Conservation (phyloP, 2,888 invertebrate species). For the Labia minor region DNA sequence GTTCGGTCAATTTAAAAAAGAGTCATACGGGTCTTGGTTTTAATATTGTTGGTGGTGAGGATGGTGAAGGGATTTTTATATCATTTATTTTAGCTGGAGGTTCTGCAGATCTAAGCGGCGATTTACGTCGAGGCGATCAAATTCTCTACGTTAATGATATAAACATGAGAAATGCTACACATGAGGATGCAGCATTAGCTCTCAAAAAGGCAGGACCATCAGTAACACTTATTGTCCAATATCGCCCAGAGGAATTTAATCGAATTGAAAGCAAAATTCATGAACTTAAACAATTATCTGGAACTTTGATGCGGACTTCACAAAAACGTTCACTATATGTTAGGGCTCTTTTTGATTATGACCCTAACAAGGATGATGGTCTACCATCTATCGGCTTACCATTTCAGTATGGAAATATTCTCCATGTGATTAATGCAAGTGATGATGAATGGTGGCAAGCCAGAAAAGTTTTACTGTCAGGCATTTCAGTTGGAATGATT, state of each 20-base stretch:
- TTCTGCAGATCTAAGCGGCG: constrained; percentile 88
- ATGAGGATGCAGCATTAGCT: constrained; percentile 93
- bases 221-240: constrained; percentile 86
- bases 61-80: constrained; percentile 95
- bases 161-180: constrained; percentile 84
- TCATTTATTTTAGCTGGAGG: constrained; percentile 96
- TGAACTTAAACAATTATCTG: constrained; percentile 70
- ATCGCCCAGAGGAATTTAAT: constrained; percentile 94
- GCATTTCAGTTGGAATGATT: constrained; percentile 66
- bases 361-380: constrained; percentile 93
- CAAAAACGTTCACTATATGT: constrained; percentile 93
- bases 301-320: constrained; percentile 86
- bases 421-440: constrained; percentile 96
- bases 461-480: constrained; percentile 48
- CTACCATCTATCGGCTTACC: constrained; percentile 88
- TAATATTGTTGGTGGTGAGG: constrained; percentile 98
- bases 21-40: constrained; percentile 89
- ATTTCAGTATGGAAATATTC: constrained; percentile 93
- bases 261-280: constrained; percentile 97
- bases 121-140: constrained; percentile 80
- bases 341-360: constrained; percentile 95
- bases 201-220: constrained; percentile 88
- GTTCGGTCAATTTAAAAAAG: constrained; percentile 79
- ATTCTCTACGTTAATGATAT: constrained; percentile 84
- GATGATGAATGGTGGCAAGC: constrained; percentile 99